Percentiles rank a stretch among this genome's conserved stretches.
Evolutionary conservation across 2,113 vertebrate species (phyloP).

Genomic region (Orientallactaga bullata): DNA sequence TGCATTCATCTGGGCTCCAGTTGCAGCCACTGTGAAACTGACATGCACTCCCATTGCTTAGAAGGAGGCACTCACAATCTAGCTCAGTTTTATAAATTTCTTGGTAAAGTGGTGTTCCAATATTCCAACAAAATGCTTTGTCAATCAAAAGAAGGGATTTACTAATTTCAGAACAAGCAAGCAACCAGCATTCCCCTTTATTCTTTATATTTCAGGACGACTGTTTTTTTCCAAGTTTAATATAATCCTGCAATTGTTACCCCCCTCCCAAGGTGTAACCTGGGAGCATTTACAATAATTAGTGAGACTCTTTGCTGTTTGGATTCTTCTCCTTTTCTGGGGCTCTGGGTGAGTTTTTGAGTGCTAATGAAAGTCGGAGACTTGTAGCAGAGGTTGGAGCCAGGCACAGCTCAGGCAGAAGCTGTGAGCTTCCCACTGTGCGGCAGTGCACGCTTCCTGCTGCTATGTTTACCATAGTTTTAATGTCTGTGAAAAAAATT

Average conservation of each 20-base stretch:
- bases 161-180: conserved; percentile 54
- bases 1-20: neutral
- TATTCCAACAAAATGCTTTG: conserved; percentile 44
- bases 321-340: conserved; percentile 74
- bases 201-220: conserved; percentile 78
- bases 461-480: conserved; percentile 92
- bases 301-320: conserved; percentile 78
- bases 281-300: conserved; percentile 87
- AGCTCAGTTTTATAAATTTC: conserved; percentile 71
- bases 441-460: conserved; percentile 88
- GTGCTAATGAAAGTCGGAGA: conserved; percentile 89
- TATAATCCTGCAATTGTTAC: conserved; percentile 81
- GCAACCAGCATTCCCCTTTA: conserved; percentile 61
- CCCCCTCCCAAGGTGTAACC: conserved; percentile 80
- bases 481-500: conserved; percentile 91
- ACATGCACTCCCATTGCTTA: conserved; percentile 64
- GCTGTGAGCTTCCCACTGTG: conserved; percentile 89
- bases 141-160: conserved; percentile 33
- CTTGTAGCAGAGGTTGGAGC: conserved; percentile 87
- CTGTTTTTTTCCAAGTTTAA: conserved; percentile 84
- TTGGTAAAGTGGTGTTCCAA: conserved; percentile 79
- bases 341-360: conserved; percentile 86
- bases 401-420: conserved; percentile 88
- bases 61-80: conserved; percentile 63
- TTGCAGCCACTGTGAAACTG: conserved; percentile 63